These are phyloP conservation scores for Semotilus atromaculatus DNA, from an alignment of 2,797 vertebrate species.

Conservation along the genomic window DNA sequence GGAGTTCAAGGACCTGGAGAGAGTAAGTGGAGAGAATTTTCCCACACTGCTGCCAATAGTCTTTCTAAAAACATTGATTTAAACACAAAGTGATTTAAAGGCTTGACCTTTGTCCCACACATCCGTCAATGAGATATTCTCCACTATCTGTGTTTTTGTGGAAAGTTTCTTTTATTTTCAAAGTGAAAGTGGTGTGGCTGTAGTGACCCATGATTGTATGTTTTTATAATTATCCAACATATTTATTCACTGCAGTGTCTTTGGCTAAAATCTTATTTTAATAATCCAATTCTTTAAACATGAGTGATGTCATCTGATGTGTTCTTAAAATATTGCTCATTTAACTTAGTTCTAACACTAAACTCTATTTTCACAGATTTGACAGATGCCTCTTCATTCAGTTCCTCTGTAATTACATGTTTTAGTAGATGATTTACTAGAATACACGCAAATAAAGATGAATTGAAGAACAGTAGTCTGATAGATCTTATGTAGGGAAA, in stretches of 20 bases:
- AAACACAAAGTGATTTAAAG: constrained; percentile 15
- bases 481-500: neutral
- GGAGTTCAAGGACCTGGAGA: constrained; percentile 97
- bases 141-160: constrained; percentile 12
- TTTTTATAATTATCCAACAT: neutral
- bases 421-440: neutral
- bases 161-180: neutral
- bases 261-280: neutral
- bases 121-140: neutral
- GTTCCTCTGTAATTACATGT: neutral
- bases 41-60: neutral
- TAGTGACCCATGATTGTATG: neutral
- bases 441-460: neutral
- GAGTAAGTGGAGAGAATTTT: constrained; percentile 77
- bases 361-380: neutral
- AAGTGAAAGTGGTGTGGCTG: neutral
- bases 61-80: constrained; percentile 1
- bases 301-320: neutral
- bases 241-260: neutral
- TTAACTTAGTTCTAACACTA: neutral
- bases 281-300: neutral
- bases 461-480: neutral
- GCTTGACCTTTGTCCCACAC: constrained; percentile 3
- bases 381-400: neutral
- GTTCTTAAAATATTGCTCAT: neutral